Evolutionary conservation across 2,797 vertebrate species (phyloP), one percentile per base, ranked within the genome.

Genomic region (Sandelia bainsii): DNA sequence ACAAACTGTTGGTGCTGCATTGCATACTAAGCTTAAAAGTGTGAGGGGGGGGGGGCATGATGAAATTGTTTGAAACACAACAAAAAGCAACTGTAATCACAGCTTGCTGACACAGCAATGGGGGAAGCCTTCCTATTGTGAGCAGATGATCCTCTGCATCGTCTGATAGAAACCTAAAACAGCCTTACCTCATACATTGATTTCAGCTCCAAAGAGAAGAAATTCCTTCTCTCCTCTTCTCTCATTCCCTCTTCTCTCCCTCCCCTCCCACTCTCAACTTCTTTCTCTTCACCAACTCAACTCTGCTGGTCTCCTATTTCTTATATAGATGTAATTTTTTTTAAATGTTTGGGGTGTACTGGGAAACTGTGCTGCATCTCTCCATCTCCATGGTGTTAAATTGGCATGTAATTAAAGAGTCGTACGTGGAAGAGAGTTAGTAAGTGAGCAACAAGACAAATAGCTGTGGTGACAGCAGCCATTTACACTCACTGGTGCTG

Each of bases 61-160:
- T 95, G 94, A 95, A 95, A 95, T 93, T 83, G 91, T 94, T 92
- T 91, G 93, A 95, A 95, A 95, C 87, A 78, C 91, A 83, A 94
- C 92, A 94, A 91, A 92, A 93, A 94, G 91, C 86, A 73, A 83
- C 84, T 83, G 90, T 87, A 88, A 91, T 88, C 74, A 22, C 84
- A 92, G 85, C 88, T 81, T 92, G 94, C 93, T 95, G 93, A 94
- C 89, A 86, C 89, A 94, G 93, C 93, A 86, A 73, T 70, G 81
- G 86, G 89, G 90, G 74, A 89, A 87, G 83, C 84, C 86, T 81
- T 82, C 81, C 86, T 64, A 74, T 82, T 83, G 87, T 85, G 84
- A 91, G 79, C 80, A 91, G 87, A 92, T 91, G 87, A 93, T 93
- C 90, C 88, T 87, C 87, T 79, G 77, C 90, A 88, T 91, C 88